Evolutionary conservation across 2,888 invertebrate species (phyloP), one percentile per base, ranked within the genome.

Genomic region (Suillia variegata): DNA sequence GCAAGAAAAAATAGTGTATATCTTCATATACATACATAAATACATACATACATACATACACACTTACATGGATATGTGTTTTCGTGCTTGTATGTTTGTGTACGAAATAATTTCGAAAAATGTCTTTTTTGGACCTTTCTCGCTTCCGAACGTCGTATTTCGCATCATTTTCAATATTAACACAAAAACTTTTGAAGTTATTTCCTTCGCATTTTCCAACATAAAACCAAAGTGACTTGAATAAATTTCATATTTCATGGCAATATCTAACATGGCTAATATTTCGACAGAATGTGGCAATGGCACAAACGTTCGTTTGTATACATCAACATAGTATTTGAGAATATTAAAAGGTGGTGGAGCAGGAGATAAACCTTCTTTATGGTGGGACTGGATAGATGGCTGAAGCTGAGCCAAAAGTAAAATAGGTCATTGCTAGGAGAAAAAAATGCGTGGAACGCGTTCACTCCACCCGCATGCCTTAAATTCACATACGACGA

Each of bases 221-320:
- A 74, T 73, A 69, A 70, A 73, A 65, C 71, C 70, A 66, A 70
- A 73, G 73, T 72, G 73, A 74, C 74, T 74, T 71, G 74, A 74
- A 74, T 74, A 74, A 74, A 74, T 74, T 74, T 74, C 71, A 74
- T 73, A 72, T 74, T 73, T 66, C 71, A 71, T 18, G 45, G 3
- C 17, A 45, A 17, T 45, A 18, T 45, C 45, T 17, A 45, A 18
- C 4, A 45, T 8, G 38, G 38, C 10, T 45, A 45, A 45, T 18
- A 20, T 20, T 45, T 17, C 20, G 20, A 45, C 17, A 45, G 15
- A 5, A 5, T 17, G 45, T 45, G 45, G 45, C 45, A 38, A n/a
- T 10, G 10, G 4, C 38, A n/a, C 38, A 38, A n/a, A 10, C n/a
- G n/a, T n/a, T n/a, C n/a, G n/a, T n/a, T n/a, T n/a, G n/a, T n/a